Conservation (phyloP, 2,113 vertebrate species). For the Hyla sarda region DNA sequence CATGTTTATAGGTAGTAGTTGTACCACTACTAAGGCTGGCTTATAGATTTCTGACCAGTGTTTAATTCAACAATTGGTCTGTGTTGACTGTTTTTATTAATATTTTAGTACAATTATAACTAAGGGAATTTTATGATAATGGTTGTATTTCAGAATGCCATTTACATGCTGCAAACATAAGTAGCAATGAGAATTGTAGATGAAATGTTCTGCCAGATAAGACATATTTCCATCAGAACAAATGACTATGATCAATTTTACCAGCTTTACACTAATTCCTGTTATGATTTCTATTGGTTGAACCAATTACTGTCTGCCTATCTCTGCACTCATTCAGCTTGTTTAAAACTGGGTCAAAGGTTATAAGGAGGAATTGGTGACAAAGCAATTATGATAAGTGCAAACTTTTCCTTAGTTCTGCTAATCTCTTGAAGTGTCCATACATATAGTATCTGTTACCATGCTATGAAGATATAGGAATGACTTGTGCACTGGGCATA, state of each 20-base stretch:
- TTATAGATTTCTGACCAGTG: not conserved
- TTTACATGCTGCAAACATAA: not conserved
- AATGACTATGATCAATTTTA: no score
- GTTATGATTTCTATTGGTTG: not conserved
- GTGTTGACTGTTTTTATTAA: not conserved
- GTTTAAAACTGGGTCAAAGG: not conserved
- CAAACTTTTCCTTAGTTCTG: not conserved
- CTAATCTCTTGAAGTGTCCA: no score
- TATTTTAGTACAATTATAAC: not conserved
- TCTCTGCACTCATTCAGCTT: not conserved
- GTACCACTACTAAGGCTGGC: no score
- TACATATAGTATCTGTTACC: not conserved
- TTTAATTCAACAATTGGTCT: not conserved
- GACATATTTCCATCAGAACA: not conserved
- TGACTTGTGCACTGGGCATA: no score
- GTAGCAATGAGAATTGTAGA: not conserved
- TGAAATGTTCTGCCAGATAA: not conserved
- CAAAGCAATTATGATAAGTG: not conserved
- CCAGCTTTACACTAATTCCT: no score
- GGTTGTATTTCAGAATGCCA: not conserved
- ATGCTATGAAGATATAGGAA: not conserved
- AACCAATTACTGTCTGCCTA: not conserved
- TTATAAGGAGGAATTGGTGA: not conserved
- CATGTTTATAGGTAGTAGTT: no score
- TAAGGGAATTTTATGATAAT: not conserved